A percentile compares a stretch with the other conserved stretches of the same genome.
Conservation (phyloP, 2,797 vertebrate species). For the Sebastes miniatus region DNA sequence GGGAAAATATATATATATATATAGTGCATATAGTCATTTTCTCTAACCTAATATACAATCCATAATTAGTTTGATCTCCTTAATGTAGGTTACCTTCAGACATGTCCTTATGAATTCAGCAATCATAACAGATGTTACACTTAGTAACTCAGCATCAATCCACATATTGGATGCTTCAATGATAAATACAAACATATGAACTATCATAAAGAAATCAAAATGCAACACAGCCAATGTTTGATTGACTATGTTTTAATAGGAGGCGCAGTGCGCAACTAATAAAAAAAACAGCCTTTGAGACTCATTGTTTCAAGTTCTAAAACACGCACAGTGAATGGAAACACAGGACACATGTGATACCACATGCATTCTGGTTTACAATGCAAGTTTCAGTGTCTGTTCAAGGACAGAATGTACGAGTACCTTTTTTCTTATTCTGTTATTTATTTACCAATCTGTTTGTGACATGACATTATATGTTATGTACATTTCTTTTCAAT, state of each 20-base stretch:
- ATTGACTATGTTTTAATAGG: neutral
- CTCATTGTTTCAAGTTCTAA: neutral
- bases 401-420: constrained; percentile 46
- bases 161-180: neutral
- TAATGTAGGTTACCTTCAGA: neutral
- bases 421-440: constrained; percentile 37
- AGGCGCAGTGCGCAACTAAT: neutral
- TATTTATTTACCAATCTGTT: constrained; percentile 54
- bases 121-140: constrained; percentile 25
- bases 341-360: neutral
- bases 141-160: neutral
- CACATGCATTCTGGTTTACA: constrained; percentile 7
- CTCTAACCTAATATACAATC: constrained; percentile 23
- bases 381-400: constrained; percentile 27
- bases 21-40: constrained; percentile 16
- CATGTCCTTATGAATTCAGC: constrained; percentile 13
- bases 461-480: constrained; percentile 48
- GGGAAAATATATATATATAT: neutral
- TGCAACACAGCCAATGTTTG: neutral
- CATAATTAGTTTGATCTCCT: constrained; percentile 9
- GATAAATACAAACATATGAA: neutral
- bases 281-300: neutral
- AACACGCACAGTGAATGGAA: neutral
- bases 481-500: constrained; percentile 29
- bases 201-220: constrained; percentile 20